phyloP scores from a whole-genome alignment of 2,888 invertebrate species.

The Idaea aversata region DNA sequence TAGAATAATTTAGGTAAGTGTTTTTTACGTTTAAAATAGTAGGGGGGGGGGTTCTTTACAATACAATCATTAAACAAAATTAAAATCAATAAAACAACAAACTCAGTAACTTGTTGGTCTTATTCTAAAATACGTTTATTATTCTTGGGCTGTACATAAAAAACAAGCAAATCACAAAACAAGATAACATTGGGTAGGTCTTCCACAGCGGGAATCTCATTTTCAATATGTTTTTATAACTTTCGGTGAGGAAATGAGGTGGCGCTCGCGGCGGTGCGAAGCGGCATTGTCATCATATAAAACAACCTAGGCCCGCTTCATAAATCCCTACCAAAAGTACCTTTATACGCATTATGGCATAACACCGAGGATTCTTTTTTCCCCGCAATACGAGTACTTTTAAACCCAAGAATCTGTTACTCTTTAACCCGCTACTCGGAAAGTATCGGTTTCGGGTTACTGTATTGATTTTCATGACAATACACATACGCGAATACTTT shows the following conservation, averaged over 20 bases:
- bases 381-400: slow-evolving; percentile 51
- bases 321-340: slow-evolving; percentile 76
- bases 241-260: slow-evolving; percentile 79
- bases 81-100: slow-evolving; percentile 27
- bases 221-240: slow-evolving; percentile 81
- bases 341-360: slow-evolving; percentile 77
- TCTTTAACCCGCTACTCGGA: slow-evolving; percentile 40
- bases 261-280: slow-evolving; percentile 66
- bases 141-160: slow-evolving; percentile 60
- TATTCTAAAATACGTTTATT: slow-evolving; percentile 63
- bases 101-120: slow-evolving; percentile 43
- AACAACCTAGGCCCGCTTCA: slow-evolving; percentile 74
- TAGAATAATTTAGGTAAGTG: no score
- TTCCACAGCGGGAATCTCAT: slow-evolving; percentile 74
- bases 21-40: no score
- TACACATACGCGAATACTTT: background rate
- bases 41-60: no score
- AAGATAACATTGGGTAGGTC: slow-evolving; percentile 76
- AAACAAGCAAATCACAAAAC: slow-evolving; percentile 77
- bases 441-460: no score
- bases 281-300: slow-evolving; percentile 78
- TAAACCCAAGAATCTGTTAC: slow-evolving; percentile 59
- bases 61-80: background rate
- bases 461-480: slow-evolving; percentile 37
- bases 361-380: slow-evolving; percentile 61